These are phyloP conservation scores for Podarcis raffonei DNA, from an alignment of 2,113 vertebrate species.

Conservation along the genomic window DNA sequence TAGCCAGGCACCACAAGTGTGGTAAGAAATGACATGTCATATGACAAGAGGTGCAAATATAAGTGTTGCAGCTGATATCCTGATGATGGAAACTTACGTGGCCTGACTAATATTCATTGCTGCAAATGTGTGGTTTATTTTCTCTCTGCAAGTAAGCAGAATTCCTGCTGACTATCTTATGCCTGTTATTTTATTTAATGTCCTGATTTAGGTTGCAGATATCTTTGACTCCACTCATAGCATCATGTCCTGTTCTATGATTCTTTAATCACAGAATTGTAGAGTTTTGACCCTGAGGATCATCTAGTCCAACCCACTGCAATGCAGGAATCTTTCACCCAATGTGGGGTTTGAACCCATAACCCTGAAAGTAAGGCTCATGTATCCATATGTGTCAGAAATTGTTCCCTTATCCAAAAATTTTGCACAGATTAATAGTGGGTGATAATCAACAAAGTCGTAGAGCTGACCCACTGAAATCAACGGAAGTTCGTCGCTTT, in stretches of 20 bases:
- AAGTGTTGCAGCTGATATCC: conserved; percentile 12
- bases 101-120: conserved; percentile 27
- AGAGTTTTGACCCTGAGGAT: too few relatives aligned
- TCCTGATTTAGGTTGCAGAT: not conserved
- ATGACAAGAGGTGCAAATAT: conserved; percentile 33
- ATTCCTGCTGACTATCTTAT: conserved; percentile 4
- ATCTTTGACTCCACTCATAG: not conserved
- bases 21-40: conserved; percentile 55
- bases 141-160: conserved; percentile 32
- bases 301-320: too few relatives aligned
- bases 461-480: too few relatives aligned
- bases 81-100: conserved; percentile 18
- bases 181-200: not conserved
- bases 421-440: too few relatives aligned
- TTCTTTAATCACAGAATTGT: too few relatives aligned
- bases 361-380: not conserved
- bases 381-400: not conserved
- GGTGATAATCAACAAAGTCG: too few relatives aligned
- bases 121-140: not conserved
- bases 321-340: too few relatives aligned
- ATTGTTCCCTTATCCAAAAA: not conserved
- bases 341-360: too few relatives aligned
- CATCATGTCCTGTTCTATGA: too few relatives aligned
- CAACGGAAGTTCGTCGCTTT: too few relatives aligned
- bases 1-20: conserved; percentile 49